phyloP scores from a whole-genome alignment of 1,140 invertebrate species.

The Plodia interpunctella region DNA sequence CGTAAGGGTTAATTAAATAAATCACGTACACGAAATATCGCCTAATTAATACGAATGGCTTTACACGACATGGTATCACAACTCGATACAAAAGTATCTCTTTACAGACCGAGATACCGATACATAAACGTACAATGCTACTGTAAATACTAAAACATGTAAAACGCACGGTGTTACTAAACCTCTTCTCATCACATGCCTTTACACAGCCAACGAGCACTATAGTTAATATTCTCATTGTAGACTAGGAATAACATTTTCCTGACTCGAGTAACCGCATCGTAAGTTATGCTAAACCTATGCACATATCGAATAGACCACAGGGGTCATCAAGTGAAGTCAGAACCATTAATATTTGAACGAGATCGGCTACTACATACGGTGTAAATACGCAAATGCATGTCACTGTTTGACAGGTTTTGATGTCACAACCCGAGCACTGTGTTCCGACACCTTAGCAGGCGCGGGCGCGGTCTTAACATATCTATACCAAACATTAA shows the following conservation, averaged over 20 bases:
- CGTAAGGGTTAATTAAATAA: constrained; percentile 29
- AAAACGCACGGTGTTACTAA: constrained; percentile 74
- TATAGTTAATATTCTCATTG: constrained; percentile 74
- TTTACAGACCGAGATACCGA: constrained; percentile 41
- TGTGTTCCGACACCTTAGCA: constrained; percentile 75
- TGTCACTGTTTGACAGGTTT: constrained; percentile 77
- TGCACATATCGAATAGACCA: constrained; percentile 67
- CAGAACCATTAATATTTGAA: constrained; percentile 38
- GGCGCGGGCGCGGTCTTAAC: constrained; percentile 55
- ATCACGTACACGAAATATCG: constrained; percentile 37
- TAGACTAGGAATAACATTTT: constrained; percentile 75
- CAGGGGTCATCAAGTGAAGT: constrained; percentile 44
- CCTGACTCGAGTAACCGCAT: constrained; percentile 72
- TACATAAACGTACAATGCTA: constrained; percentile 44
- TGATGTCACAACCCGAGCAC: constrained; percentile 77
- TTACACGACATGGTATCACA: constrained; percentile 38
- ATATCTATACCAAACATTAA: neutral
- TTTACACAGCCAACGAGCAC: constrained; percentile 74
- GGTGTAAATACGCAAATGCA: constrained; percentile 74
- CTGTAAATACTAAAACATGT: constrained; percentile 71
- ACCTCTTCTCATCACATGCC: constrained; percentile 74
- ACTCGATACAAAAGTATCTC: constrained; percentile 33
- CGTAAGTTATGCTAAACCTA: constrained; percentile 74
- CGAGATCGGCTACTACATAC: constrained; percentile 41
- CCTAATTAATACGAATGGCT: constrained; percentile 44